Evolutionary conservation across 2,888 invertebrate genomes (phyloP).

Genomic region (Plebejus argus): DNA sequence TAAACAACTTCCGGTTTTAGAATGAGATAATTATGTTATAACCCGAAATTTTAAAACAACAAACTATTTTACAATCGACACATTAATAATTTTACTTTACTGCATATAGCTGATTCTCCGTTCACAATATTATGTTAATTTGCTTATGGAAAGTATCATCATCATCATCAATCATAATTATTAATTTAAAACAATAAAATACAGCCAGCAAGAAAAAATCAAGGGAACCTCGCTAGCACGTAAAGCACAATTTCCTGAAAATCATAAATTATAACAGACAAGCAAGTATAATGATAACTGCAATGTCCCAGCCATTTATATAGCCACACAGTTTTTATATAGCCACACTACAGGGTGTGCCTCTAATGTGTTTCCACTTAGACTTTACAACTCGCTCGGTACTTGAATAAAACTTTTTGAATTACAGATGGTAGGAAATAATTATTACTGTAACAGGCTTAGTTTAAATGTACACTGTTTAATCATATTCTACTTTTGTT

Average conservation of each 20-base stretch:
- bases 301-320: background rate
- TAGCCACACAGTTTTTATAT: background rate
- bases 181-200: background rate
- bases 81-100: too few species aligned
- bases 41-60: too few species aligned
- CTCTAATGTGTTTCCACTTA: background rate
- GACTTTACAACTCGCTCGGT: slow-evolving; percentile 6
- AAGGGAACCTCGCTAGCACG: background rate
- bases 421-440: slow-evolving; percentile 3
- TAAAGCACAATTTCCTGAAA: slow-evolving; percentile 3
- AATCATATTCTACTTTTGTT: too few species aligned
- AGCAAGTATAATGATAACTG: slow-evolving; percentile 9
- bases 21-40: too few species aligned
- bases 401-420: slow-evolving; percentile 10
- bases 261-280: slow-evolving; percentile 13
- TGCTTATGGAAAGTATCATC: too few species aligned
- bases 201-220: background rate
- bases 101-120: too few species aligned
- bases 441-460: background rate
- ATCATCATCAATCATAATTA: too few species aligned
- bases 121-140: too few species aligned
- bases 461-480: background rate
- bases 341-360: background rate
- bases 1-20: too few species aligned
- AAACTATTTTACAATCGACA: too few species aligned